These are phyloP conservation scores for Python bivittatus DNA, from an alignment of 2,113 vertebrate genomes.

Conservation along the genomic window DNA sequence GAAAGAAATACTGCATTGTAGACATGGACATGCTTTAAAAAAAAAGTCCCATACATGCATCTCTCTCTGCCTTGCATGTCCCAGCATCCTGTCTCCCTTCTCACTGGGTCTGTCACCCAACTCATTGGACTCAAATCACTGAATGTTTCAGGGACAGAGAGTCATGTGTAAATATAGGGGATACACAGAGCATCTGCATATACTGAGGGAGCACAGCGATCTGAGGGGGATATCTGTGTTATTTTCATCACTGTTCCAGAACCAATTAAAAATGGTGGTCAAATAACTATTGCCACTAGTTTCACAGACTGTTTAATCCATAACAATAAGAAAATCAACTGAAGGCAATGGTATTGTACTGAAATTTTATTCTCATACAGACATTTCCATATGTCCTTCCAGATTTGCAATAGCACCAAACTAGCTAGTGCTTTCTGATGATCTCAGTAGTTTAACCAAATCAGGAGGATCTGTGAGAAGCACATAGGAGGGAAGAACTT, in stretches of 20 bases:
- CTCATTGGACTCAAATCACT: neutral
- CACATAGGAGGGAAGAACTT: neutral
- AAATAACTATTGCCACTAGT: neutral
- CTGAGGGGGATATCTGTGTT: neutral
- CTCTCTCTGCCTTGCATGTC: neutral
- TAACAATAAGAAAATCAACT: neutral
- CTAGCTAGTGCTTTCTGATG: slow-evolving; percentile 34
- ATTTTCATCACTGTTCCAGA: neutral
- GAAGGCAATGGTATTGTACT: neutral
- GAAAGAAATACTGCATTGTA: neutral
- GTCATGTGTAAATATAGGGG: neutral
- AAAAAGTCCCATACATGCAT: neutral
- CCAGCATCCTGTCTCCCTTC: neutral
- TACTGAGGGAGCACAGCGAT: neutral
- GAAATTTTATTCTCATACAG: neutral
- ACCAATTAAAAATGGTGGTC: neutral
- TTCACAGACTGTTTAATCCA: neutral
- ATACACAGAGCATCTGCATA: neutral
- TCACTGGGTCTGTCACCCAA: too few relatives aligned
- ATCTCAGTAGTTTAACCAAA: slow-evolving; percentile 9
- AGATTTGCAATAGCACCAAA: slow-evolving; percentile 6
- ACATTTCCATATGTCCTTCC: slow-evolving; percentile 10
- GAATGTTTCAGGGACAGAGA: neutral
- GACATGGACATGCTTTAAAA: neutral
- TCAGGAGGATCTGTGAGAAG: slow-evolving; percentile 11